Base-by-base conservation (phyloP, 2,888 invertebrate genomes). In the Calliphora vomitoria region DNA sequence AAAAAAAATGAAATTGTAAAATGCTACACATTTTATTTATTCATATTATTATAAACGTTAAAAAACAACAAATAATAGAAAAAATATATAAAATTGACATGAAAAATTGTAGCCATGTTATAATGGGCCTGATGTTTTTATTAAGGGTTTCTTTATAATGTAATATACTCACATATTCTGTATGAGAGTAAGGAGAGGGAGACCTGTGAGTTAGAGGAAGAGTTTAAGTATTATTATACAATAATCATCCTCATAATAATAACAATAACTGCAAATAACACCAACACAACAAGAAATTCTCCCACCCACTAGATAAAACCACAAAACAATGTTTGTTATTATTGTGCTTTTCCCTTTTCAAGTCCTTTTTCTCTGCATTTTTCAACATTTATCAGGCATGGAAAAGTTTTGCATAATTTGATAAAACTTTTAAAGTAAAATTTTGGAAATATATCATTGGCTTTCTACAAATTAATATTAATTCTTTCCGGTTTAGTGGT, bases 1-100 rank as follows among this genome's bases (percentile, higher is more conserved):
- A 35, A 4, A 4, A 35, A 3, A 35, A 35, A 4, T 0, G 5
- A 4, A 6, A 35, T 35, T 6, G 15, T 71, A 80, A 53, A 80
- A 71, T 60, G 53, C 0, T 18, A 47, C 18, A 80, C 31, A 60
- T 79, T 47, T 79, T 69, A 79, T 69, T 58, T 71, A 71, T 50
- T 60, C 38, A 69, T 58, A 58, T 11, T 47, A 38, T 64, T 20
- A 11, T 55, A 20, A 25, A 13, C 20, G n/a, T 58, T 58, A 2
- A 13, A 13, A 11, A 58, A 58, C 15, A 58, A 58, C 25, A 58
- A 58, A 58, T 8, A 58, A 58, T 15, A 11, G 15, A 11, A 25
- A 44, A 75, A 31, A 47, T 50, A 13, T n/a, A 20, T 15, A 38
- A 35, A 69, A 60, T 58, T 80, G 35, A 71, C 69, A 50, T 60